Conservation (phyloP, 2,797 vertebrate genomes). For the Lepilemur septentrionalis region DNA sequence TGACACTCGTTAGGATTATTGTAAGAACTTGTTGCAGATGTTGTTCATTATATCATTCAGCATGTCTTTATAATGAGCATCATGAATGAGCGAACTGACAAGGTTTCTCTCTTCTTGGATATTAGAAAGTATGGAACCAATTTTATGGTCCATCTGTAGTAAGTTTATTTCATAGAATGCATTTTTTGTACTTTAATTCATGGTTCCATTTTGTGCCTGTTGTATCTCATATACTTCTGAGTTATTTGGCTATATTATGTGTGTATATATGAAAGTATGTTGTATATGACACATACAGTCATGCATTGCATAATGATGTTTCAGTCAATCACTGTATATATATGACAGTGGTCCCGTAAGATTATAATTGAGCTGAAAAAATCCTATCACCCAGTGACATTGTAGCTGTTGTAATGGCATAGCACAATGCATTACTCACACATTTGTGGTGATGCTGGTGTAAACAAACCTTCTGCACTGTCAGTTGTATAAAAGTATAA, state of each 20-base stretch:
- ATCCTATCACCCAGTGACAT: neutral
- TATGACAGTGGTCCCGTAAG: neutral
- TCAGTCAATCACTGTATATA: neutral
- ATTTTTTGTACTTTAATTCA: slow-evolving; percentile 4
- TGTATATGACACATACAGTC: neutral
- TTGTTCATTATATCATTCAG: neutral
- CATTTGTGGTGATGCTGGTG: neutral
- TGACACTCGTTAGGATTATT: neutral
- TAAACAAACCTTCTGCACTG: neutral
- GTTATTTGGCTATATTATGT: neutral
- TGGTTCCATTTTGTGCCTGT: neutral
- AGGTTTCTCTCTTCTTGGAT: neutral
- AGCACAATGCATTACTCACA: neutral
- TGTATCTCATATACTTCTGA: neutral
- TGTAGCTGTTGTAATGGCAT: neutral
- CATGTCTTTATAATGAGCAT: neutral
- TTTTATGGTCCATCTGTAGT: neutral
- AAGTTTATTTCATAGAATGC: slow-evolving; percentile 1
- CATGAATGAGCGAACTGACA: neutral
- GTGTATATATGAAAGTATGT: neutral
- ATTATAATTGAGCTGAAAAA: neutral
- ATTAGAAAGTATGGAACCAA: neutral
- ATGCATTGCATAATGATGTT: neutral
- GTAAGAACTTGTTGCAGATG: neutral
- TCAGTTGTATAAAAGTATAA: neutral